Conservation (phyloP, 2,888 invertebrate genomes). For the Leptura quadrifasciata region DNA sequence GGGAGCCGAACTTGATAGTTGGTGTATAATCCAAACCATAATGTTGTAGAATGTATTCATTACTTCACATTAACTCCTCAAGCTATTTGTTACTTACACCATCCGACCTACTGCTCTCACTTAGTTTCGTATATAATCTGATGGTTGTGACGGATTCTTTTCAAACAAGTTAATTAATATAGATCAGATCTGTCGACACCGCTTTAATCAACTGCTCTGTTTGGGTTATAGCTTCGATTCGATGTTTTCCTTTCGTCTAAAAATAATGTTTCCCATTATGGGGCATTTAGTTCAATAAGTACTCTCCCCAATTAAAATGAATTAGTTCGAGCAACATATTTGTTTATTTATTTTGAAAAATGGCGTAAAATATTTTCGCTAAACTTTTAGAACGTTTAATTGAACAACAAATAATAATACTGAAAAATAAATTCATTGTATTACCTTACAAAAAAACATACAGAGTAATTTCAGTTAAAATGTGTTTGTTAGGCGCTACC, state of each 20-base stretch:
- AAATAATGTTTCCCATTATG: neutral
- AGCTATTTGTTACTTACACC: constrained; percentile 70
- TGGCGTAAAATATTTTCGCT: too few species aligned
- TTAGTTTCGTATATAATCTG: constrained; percentile 12
- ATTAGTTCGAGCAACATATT: too few species aligned
- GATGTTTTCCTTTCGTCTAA: neutral
- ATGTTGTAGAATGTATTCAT: constrained; percentile 74
- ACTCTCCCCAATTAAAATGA: too few species aligned
- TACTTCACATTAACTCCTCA: constrained; percentile 72
- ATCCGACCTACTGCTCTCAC: constrained; percentile 32
- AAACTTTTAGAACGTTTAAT: too few species aligned
- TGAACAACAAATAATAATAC: too few species aligned
- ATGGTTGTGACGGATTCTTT: constrained; percentile 19
- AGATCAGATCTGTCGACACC: constrained; percentile 7
- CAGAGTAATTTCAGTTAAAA: too few species aligned
- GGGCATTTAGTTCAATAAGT: neutral
- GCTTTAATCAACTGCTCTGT: constrained; percentile 1
- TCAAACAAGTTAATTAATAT: constrained; percentile 7
- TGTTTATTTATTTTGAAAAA: too few species aligned
- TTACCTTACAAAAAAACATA: too few species aligned
- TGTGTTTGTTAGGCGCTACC: too few species aligned
- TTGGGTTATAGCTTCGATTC: neutral
- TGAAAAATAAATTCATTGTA: too few species aligned
- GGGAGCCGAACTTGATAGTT: constrained; percentile 73
- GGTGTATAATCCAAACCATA: constrained; percentile 74